A percentile compares a stretch with the other conserved stretches of the same genome.
These are phyloP conservation scores for Bedellia somnulentella DNA, from an alignment of 2,888 invertebrate species.

Conservation along the genomic window DNA sequence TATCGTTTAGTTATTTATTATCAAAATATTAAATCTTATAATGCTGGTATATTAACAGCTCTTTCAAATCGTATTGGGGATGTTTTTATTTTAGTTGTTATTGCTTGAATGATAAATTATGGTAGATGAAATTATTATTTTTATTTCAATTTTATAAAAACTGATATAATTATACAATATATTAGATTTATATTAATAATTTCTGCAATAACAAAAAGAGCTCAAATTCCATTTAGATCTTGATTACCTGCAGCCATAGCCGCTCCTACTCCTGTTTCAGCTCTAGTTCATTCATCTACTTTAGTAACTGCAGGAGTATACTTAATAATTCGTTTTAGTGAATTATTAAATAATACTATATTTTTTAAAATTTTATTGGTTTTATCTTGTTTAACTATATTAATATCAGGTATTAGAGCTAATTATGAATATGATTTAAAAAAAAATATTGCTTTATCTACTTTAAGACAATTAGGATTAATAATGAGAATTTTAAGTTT, in stretches of 20 bases:
- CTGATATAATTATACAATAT: conserved; percentile 36
- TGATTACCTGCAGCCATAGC: conserved; percentile 77
- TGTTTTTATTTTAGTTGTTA: conserved; percentile 64
- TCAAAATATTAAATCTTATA: conserved; percentile 68
- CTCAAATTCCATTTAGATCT: conserved; percentile 79
- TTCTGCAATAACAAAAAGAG: conserved; percentile 74
- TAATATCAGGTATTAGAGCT: conserved; percentile 62
- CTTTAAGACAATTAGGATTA: conserved; percentile 73
- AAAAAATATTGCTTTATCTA: conserved; percentile 78
- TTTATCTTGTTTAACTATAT: conserved; percentile 60
- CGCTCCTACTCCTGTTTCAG: conserved; percentile 76
- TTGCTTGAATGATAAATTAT: conserved; percentile 60
- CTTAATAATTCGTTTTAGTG: conserved; percentile 71
- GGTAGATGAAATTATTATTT: conserved; percentile 57
- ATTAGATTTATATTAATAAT: conserved; percentile 43
- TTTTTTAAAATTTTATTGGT: conserved; percentile 54
- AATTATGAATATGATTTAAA: conserved; percentile 72
- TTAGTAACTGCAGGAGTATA: conserved; percentile 77
- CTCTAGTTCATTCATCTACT: conserved; percentile 76
- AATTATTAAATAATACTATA: conserved; percentile 34
- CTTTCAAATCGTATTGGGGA: conserved; percentile 76
- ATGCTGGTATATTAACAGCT: conserved; percentile 72
- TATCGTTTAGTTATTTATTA: conserved; percentile 75
- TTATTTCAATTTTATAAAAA: conserved; percentile 52
- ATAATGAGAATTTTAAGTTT: conserved; percentile 68